Percentiles rank a stretch among this genome's conserved stretches.
These are phyloP conservation scores for Cryptophagus acutangulus DNA, from an alignment of 2,888 invertebrate species.

Conservation along the genomic window DNA sequence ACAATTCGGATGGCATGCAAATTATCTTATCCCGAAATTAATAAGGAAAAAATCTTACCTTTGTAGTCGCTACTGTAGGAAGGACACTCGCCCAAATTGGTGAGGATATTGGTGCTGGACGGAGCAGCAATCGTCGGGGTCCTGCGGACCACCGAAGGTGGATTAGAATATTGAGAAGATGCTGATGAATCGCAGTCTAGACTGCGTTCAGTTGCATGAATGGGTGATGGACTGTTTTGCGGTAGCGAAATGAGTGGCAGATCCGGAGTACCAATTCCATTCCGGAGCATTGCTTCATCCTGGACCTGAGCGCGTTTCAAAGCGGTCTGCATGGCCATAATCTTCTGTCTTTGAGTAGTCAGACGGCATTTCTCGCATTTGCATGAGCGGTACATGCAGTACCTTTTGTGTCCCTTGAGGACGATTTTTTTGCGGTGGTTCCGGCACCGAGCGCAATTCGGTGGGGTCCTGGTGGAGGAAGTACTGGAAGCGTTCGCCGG, in stretches of 20 bases:
- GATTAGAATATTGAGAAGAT: constrained; percentile 54
- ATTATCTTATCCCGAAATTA: too few relatives aligned
- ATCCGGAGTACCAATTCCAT: constrained; percentile 33
- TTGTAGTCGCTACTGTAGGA: too few relatives aligned
- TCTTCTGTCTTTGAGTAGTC: constrained; percentile 80
- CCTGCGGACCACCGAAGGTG: constrained; percentile 50
- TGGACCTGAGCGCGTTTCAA: constrained; percentile 78
- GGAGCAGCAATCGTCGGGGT: constrained; percentile 49
- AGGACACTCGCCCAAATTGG: too few relatives aligned
- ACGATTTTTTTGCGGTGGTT: constrained; percentile 86
- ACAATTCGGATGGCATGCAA: too few relatives aligned
- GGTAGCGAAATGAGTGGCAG: constrained; percentile 44
- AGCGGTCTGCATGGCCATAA: constrained; percentile 87
- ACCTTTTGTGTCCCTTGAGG: constrained; percentile 88
- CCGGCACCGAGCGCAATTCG: constrained; percentile 88
- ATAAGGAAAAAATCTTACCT: too few relatives aligned
- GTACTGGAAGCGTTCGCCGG: constrained; percentile 53
- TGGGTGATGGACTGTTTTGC: constrained; percentile 42
- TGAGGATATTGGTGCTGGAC: too few relatives aligned
- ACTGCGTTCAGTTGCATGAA: constrained; percentile 44
- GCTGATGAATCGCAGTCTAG: constrained; percentile 57
- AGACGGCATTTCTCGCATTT: constrained; percentile 81
- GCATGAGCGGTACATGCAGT: constrained; percentile 82
- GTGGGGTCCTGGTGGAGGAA: constrained; percentile 73
- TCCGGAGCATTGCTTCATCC: constrained; percentile 62